Percentiles rank a stretch among this genome's conserved stretches.
Evolutionary conservation across 2,797 vertebrate genomes (phyloP).

Genomic region (Tapirus indicus): DNA sequence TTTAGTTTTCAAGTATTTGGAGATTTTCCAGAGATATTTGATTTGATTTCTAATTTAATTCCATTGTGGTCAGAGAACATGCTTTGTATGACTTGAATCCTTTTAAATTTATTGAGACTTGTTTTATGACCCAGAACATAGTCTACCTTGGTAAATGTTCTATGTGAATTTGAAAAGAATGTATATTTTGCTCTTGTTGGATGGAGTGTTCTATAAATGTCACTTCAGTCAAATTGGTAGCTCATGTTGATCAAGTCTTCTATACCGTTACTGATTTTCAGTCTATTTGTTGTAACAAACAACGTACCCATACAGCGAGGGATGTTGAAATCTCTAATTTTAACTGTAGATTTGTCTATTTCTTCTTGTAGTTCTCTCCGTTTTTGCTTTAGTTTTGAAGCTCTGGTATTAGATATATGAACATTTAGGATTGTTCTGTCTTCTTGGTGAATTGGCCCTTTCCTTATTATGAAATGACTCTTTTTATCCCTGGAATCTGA

Average conservation of each 20-base stretch:
- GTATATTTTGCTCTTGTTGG: background rate
- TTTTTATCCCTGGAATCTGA: background rate
- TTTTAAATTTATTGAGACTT: conserved; percentile 10
- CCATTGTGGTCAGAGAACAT: background rate
- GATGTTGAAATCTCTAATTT: background rate
- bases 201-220: background rate
- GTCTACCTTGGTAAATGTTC: background rate
- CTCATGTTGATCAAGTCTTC: background rate
- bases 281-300: background rate
- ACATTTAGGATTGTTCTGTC: background rate
- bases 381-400: background rate
- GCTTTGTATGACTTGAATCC: background rate
- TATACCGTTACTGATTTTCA: background rate
- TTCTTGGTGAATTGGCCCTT: background rate
- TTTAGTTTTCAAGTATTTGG: background rate
- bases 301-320: background rate
- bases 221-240: background rate
- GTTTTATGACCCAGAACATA: background rate
- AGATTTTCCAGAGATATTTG: background rate
- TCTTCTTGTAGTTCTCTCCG: background rate
- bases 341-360: background rate
- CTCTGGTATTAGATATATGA: background rate
- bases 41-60: conserved; percentile 48
- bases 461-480: background rate
- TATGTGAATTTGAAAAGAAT: background rate